Conservation (phyloP, 2,797 vertebrate species). For the Moxostoma hubbsi region DNA sequence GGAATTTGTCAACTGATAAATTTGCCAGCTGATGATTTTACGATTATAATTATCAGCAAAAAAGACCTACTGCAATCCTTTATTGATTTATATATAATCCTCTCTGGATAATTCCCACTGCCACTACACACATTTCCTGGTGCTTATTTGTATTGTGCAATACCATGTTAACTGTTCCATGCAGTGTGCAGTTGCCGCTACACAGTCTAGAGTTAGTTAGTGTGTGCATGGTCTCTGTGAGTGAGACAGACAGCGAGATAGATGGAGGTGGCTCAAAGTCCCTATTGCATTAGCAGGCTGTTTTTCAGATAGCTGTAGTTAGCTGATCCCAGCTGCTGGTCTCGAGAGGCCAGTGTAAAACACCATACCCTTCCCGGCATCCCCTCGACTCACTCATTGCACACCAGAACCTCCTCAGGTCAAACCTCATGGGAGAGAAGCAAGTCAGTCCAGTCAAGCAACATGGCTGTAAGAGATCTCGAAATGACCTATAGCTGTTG, state of each 20-base stretch:
- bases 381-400: too few species aligned
- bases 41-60: too few species aligned
- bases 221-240: not conserved
- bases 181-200: too few species aligned
- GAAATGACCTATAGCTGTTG: constrained; percentile 46
- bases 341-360: constrained; percentile 29
- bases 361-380: constrained; percentile 47
- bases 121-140: too few species aligned
- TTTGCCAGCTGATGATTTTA: too few species aligned
- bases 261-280: not conserved
- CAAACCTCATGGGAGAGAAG: constrained; percentile 23
- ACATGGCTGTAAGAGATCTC: constrained; percentile 60
- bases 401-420: constrained; percentile 51
- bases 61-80: too few species aligned
- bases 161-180: too few species aligned
- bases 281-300: not conserved
- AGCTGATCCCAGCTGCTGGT: constrained; percentile 19
- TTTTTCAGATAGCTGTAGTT: constrained; percentile 5
- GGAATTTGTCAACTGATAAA: too few species aligned
- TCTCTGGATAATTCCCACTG: too few species aligned
- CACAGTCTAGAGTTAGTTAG: not conserved
- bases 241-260: not conserved
- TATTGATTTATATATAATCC: too few species aligned
- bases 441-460: constrained; percentile 35
- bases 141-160: too few species aligned